Evolutionary conservation across 2,113 vertebrate species (phyloP).

Genomic region (Symphodus melops): DNA sequence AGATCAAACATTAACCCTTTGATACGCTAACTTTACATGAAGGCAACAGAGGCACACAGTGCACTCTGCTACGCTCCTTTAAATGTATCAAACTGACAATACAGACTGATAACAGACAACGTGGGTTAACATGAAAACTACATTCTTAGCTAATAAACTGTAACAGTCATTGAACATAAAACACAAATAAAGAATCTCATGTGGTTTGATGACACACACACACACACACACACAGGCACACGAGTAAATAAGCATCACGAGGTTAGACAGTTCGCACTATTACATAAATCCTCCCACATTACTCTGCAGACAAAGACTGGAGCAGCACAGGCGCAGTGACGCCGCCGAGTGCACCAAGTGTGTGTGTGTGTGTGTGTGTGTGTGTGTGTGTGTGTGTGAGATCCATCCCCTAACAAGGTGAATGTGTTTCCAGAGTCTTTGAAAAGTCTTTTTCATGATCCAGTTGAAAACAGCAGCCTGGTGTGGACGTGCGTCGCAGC

Average conservation of each 20-base stretch:
- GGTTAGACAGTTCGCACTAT: conserved; percentile 42
- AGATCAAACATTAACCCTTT: no score
- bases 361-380: not conserved
- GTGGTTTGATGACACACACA: conserved; percentile 26
- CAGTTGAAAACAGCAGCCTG: conserved; percentile 9
- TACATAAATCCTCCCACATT: conserved; percentile 62
- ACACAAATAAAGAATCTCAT: conserved; percentile 1
- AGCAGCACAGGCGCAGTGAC: conserved; percentile 19
- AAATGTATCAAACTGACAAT: no score
- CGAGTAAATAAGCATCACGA: conserved; percentile 27
- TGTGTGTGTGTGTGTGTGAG: not conserved
- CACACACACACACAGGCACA: conserved; percentile 2
- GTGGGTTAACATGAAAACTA: no score
- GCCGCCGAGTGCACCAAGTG: conserved; percentile 2
- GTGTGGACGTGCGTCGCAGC: conserved; percentile 4
- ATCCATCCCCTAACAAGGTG: not conserved
- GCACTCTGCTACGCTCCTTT: no score
- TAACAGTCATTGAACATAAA: not conserved
- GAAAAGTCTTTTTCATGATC: conserved; percentile 14
- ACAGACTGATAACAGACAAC: no score
- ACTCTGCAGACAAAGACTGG: not conserved
- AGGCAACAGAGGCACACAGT: no score
- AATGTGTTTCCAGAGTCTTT: not conserved
- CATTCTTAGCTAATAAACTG: no score
- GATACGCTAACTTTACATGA: no score